Evolutionary conservation across 2,888 invertebrate species (phyloP).

Genomic region (Apodemia mormo): DNA sequence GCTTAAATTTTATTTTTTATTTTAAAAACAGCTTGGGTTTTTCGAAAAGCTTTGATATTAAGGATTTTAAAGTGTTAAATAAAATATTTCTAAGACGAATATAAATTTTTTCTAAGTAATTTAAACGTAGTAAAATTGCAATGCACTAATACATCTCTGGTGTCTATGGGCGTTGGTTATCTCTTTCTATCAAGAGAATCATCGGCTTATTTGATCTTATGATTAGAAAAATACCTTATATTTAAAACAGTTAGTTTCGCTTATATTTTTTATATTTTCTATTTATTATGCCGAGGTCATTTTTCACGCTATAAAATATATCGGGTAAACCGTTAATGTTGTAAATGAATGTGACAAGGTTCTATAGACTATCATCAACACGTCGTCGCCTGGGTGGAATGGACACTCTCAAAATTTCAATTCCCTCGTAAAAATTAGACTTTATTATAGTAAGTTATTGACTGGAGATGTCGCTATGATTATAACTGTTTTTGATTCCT

Average conservation of each 20-base stretch:
- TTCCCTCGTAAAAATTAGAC: conserved; percentile 61
- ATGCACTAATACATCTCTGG: no score
- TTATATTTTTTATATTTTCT: conserved; percentile 29
- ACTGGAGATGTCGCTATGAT: neutral
- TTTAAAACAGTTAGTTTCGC: conserved; percentile 20
- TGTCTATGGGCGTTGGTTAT: no score
- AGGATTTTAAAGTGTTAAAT: no score
- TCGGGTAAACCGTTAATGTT: conserved; percentile 56
- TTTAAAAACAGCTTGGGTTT: no score
- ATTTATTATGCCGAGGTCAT: conserved; percentile 39
- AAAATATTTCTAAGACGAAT: no score
- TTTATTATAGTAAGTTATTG: conserved; percentile 43
- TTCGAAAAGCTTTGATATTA: no score
- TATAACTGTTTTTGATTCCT: neutral
- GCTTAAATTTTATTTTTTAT: no score
- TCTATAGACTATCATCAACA: conserved; percentile 52
- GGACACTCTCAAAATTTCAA: conserved; percentile 41
- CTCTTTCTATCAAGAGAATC: no score
- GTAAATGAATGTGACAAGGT: conserved; percentile 62
- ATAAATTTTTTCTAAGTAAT: no score
- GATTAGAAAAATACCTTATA: neutral
- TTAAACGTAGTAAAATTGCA: no score
- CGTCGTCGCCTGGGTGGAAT: conserved; percentile 51
- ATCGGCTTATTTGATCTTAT: no score
- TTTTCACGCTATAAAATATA: conserved; percentile 66